A percentile compares a stretch with the other conserved stretches of the same genome.
phyloP scores from a whole-genome alignment of 2,797 vertebrate species.

The Falco concolor region DNA sequence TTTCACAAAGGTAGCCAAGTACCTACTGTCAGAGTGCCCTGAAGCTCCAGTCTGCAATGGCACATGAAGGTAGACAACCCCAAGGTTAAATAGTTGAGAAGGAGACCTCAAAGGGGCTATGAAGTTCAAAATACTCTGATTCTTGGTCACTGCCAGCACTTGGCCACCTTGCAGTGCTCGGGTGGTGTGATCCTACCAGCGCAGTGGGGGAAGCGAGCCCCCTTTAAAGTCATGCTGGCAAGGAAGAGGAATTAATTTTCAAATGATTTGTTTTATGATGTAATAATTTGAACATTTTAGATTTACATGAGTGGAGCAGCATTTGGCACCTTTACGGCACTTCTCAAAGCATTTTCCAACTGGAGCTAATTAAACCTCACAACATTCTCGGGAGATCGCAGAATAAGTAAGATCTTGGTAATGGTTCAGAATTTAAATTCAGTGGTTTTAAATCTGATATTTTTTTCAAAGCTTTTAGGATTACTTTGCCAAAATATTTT shows the following conservation, averaged over 20 bases:
- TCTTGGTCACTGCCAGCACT: neutral
- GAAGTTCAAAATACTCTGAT: neutral
- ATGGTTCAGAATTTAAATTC: slow-evolving; percentile 43
- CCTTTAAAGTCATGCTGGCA: neutral
- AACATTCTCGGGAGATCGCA: slow-evolving; percentile 3
- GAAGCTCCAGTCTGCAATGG: neutral
- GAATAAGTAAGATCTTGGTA: slow-evolving; percentile 36
- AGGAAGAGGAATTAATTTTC: slow-evolving; percentile 15
- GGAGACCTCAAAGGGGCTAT: neutral
- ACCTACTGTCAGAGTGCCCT: neutral
- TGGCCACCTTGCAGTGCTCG: neutral
- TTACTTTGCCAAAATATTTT: slow-evolving; percentile 7
- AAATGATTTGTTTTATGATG: slow-evolving; percentile 29
- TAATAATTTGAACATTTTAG: slow-evolving; percentile 9
- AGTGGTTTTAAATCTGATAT: neutral
- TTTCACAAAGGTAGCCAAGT: neutral
- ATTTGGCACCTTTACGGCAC: slow-evolving; percentile 10
- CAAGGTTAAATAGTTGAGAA: neutral
- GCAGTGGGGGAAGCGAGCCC: neutral
- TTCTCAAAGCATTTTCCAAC: slow-evolving; percentile 23
- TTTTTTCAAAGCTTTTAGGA: neutral
- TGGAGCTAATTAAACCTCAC: slow-evolving; percentile 47
- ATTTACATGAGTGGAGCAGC: neutral
- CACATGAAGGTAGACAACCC: neutral
- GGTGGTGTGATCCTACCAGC: neutral